Evolutionary conservation across 2,797 vertebrate species (phyloP).

Genomic region (Malurus leucopterus): DNA sequence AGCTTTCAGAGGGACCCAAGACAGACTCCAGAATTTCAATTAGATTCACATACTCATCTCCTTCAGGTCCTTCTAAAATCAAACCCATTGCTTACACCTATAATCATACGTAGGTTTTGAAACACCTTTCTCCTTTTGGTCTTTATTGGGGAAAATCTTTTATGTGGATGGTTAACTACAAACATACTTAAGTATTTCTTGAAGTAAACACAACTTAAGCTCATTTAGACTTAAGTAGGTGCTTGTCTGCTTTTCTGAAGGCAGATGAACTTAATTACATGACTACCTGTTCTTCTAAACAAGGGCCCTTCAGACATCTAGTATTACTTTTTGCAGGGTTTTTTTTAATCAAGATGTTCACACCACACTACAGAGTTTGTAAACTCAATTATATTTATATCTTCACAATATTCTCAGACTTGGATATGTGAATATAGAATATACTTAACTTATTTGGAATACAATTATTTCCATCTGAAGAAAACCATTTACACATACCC

Average conservation of each 20-base stretch:
- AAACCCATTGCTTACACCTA: not conserved
- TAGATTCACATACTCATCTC: not conserved
- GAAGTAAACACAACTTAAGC: conserved; percentile 37
- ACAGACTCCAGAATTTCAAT: conserved; percentile 32
- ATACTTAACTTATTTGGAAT: not conserved
- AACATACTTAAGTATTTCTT: conserved; percentile 22
- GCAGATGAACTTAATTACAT: conserved; percentile 26
- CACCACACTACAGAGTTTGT: not conserved
- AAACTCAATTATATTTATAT: not conserved
- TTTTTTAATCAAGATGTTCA: not conserved
- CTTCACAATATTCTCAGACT: not conserved
- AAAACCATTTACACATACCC: not conserved
- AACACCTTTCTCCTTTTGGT: not conserved
- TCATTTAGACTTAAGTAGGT: conserved; percentile 22
- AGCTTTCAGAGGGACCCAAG: not conserved
- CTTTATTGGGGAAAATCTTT: not conserved
- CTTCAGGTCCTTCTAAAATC: conserved; percentile 15
- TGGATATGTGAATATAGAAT: not conserved
- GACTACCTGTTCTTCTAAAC: not conserved
- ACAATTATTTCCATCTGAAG: not conserved
- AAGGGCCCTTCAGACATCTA: not conserved
- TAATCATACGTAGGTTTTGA: conserved; percentile 23
- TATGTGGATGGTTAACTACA: conserved; percentile 11
- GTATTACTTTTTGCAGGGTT: not conserved
- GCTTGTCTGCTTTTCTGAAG: conserved; percentile 18